Evolutionary conservation across 2,797 vertebrate genomes (phyloP).

Genomic region (Pagetopsis macropterus): DNA sequence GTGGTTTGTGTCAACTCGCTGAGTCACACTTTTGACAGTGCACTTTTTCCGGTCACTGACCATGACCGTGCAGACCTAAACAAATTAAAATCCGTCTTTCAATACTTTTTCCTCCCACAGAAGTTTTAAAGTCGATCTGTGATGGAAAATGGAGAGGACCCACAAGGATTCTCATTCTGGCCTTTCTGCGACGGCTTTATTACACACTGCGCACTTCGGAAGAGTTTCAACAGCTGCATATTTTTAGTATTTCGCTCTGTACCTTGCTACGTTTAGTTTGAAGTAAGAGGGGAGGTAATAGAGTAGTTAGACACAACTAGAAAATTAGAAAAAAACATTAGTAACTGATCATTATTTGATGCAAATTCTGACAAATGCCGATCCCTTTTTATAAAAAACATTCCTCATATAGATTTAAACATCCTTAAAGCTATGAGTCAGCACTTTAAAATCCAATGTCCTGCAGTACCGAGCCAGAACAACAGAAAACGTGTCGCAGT

Average conservation of each 20-base stretch:
- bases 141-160: not conserved
- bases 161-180: not conserved
- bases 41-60: conserved; percentile 54
- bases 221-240: not conserved
- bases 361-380: too few species aligned
- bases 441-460: not conserved
- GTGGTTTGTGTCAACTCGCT: conserved; percentile 37
- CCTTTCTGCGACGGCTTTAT: not conserved
- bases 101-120: not conserved
- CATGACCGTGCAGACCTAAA: conserved; percentile 47
- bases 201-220: not conserved
- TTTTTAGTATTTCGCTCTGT: not conserved
- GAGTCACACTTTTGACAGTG: conserved; percentile 49
- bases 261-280: not conserved
- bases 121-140: not conserved
- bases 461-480: conserved; percentile 16
- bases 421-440: conserved; percentile 7
- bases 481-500: conserved; percentile 3
- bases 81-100: conserved; percentile 33
- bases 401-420: conserved; percentile 2
- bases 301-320: not conserved
- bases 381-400: not conserved
- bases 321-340: too few species aligned
- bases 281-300: not conserved
- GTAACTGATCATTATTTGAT: too few species aligned